Evolutionary conservation across 1,140 invertebrate species (phyloP).

Genomic region (Stegodyphus mimosarum): DNA sequence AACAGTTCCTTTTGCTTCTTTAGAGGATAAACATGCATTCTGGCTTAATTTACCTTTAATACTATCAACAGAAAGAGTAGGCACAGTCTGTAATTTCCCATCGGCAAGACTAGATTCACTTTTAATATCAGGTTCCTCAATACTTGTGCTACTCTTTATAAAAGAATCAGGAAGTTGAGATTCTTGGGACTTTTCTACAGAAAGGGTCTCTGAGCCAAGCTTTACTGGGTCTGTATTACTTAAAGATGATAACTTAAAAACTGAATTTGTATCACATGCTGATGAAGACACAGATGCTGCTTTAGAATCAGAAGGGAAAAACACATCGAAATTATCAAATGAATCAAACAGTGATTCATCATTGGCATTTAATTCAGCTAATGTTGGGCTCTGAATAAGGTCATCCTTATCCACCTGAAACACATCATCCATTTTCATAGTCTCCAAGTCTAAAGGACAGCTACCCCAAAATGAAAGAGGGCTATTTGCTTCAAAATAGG

Average conservation of each 20-base stretch:
- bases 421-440: conserved; percentile 61
- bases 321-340: conserved; percentile 55
- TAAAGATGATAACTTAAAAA: conserved; percentile 9
- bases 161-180: background rate
- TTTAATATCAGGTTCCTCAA: conserved; percentile 22
- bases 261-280: background rate
- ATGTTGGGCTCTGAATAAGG: conserved; percentile 82
- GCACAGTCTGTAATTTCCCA: conserved; percentile 12
- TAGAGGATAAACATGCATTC: background rate
- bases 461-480: conserved; percentile 42
- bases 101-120: conserved; percentile 11
- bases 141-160: background rate
- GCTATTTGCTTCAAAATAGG: conserved; percentile 48
- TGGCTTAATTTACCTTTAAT: conserved; percentile 20
- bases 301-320: conserved; percentile 3
- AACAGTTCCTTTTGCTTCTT: conserved; percentile 9
- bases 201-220: background rate
- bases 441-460: conserved; percentile 48
- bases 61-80: conserved; percentile 22
- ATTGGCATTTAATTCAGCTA: conserved; percentile 88
- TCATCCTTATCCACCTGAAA: conserved; percentile 75
- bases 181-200: background rate
- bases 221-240: background rate
- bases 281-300: background rate
- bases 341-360: conserved; percentile 75